Evolutionary conservation across 92 coral and sea anemone genomes (phyloP), one percentile per base, ranked within the genome.

Genomic region (Diadumene lineata): DNA sequence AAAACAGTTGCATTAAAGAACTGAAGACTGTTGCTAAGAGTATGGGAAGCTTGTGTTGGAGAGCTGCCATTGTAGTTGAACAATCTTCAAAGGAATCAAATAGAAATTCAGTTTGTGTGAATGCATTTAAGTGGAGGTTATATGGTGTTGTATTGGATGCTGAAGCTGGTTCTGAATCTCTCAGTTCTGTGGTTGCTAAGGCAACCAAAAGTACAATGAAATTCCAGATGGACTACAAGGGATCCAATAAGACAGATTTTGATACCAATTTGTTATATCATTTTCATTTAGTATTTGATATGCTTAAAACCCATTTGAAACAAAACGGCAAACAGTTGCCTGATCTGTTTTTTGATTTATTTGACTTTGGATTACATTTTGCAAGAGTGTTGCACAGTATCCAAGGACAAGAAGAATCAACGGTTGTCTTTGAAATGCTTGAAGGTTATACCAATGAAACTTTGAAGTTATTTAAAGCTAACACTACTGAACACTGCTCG

Each of bases 311-410:
- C 23, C 82, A 60, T 38, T 70, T 53, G 28, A 38, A 29, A 48
- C 23, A 50, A 15, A 50, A 44, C 26, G 50, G 28, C 48, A 34
- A 74, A 0, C 26, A 53, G 24, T 25, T 15, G 8, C 51, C 31
- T n/a, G 78, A 75, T 11, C 68, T 79, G 19, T 17, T 72, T 13
- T 56, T 46, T 25, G 31, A 84, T 22, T 46, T 79, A 7, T 50
- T 75, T 80, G 97, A 91, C 63, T 84, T 91, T 71, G 93, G 97
- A 7, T 88, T 84, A 66, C 97, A 84, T 64, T 75, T 61, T 26
- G 85, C 88, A 11, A 84, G 87, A 69, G 61, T 78, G 44, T 91
- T 86, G 26, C 66, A 73, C 26, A 87, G 78, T 33, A 81, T 80
- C 18, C 79, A 75, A 26, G 78, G 53, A 61, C 26, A 72, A 51